Evolutionary conservation across 1,140 invertebrate species (phyloP).

Genomic region (Heliconius hermathena): DNA sequence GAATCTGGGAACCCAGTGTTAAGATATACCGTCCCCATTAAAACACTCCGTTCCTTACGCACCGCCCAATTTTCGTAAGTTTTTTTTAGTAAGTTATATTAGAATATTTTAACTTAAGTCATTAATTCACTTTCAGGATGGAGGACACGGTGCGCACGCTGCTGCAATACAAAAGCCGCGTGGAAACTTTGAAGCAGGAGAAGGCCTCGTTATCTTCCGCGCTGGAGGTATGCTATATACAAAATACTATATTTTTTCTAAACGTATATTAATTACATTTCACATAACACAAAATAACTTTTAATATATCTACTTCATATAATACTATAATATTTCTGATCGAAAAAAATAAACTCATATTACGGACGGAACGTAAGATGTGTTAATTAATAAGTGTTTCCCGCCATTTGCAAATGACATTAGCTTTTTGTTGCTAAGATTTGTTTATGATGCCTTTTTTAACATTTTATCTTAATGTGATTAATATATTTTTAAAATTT

Average conservation of each 20-base stretch:
- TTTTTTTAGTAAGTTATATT: background rate
- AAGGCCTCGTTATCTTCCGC: constrained; percentile 87
- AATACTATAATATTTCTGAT: background rate
- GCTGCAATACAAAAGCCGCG: constrained; percentile 89
- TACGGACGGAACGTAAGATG: background rate
- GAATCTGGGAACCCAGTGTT: no score
- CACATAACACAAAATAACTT: no score
- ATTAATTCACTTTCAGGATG: constrained; percentile 83
- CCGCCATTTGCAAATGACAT: background rate
- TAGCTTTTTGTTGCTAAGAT: background rate
- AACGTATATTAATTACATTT: background rate
- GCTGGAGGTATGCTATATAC: constrained; percentile 85
- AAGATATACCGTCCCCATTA: no score
- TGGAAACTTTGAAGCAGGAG: constrained; percentile 90
- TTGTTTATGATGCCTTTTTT: background rate
- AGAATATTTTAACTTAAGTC: background rate
- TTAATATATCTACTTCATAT: no score
- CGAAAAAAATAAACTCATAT: background rate
- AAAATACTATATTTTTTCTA: background rate
- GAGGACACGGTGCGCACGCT: constrained; percentile 88
- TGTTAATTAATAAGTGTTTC: background rate
- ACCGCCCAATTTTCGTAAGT: no score
- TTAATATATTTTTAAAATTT: background rate
- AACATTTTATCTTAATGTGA: background rate
- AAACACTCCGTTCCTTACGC: no score